phyloP scores from a whole-genome alignment of 2,888 invertebrate genomes.

The Vanessa cardui region DNA sequence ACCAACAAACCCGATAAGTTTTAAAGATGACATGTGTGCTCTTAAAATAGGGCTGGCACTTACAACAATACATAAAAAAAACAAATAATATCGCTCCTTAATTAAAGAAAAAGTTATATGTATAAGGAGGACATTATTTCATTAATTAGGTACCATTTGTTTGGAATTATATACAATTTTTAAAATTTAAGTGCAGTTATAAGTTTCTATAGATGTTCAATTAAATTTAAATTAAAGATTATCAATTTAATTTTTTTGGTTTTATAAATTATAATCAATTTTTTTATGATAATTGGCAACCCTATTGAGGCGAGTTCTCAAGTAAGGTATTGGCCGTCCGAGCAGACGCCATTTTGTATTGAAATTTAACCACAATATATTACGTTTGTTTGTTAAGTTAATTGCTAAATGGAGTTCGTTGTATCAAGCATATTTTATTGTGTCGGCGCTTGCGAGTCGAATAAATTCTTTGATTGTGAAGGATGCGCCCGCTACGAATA shows the following conservation, averaged over 20 bases:
- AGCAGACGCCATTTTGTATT: slow-evolving; percentile 70
- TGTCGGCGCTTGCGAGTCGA: slow-evolving; percentile 58
- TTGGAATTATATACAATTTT: no score
- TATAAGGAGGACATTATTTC: not conserved
- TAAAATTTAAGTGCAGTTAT: no score
- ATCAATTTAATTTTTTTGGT: slow-evolving; percentile 40
- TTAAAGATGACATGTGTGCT: slow-evolving; percentile 49
- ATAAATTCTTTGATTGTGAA: slow-evolving; percentile 77
- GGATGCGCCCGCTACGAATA: slow-evolving; percentile 66
- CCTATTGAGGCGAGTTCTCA: slow-evolving; percentile 48
- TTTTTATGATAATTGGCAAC: not conserved
- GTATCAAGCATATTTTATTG: slow-evolving; percentile 74
- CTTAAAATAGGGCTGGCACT: slow-evolving; percentile 13
- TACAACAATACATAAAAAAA: not conserved
- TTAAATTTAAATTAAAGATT: not conserved
- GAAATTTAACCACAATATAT: slow-evolving; percentile 81
- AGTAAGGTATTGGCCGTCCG: slow-evolving; percentile 61
- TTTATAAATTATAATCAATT: not conserved
- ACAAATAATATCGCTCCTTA: no score
- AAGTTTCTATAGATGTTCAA: no score
- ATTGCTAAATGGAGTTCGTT: slow-evolving; percentile 81
- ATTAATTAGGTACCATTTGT: no score
- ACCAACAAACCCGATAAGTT: slow-evolving; percentile 58
- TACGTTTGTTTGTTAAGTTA: slow-evolving; percentile 83
- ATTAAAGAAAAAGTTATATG: not conserved